These are phyloP conservation scores for Cryptophagus acutangulus DNA, from an alignment of 2,888 invertebrate species.

Conservation along the genomic window DNA sequence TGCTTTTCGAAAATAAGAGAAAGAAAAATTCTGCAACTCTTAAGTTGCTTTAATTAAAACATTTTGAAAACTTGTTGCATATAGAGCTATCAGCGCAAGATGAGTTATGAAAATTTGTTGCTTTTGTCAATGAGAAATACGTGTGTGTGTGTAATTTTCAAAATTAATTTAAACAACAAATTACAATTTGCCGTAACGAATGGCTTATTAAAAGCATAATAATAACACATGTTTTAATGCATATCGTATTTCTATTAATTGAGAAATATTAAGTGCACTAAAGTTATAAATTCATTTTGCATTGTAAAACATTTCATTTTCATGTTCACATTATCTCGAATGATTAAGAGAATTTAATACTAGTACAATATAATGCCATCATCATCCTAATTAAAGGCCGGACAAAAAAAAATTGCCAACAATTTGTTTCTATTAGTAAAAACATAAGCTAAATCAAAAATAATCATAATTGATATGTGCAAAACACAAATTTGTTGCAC, in stretches of 20 bases:
- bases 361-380: too few relatives aligned
- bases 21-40: background rate
- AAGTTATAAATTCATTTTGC: slow-evolving; percentile 36
- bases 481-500: too few relatives aligned
- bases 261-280: slow-evolving; percentile 40
- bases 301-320: slow-evolving; percentile 5
- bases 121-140: slow-evolving; percentile 14
- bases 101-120: slow-evolving; percentile 15
- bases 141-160: slow-evolving; percentile 23
- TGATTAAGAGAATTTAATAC: background rate
- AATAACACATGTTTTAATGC: slow-evolving; percentile 39
- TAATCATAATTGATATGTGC: too few relatives aligned
- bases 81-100: slow-evolving; percentile 9
- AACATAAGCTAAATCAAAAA: too few relatives aligned
- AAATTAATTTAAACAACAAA: slow-evolving; percentile 41
- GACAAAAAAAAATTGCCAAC: too few relatives aligned
- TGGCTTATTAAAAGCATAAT: slow-evolving; percentile 41
- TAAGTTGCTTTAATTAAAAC: slow-evolving; percentile 2
- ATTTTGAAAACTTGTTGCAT: too few relatives aligned
- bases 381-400: too few relatives aligned
- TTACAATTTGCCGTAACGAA: slow-evolving; percentile 35
- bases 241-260: slow-evolving; percentile 41
- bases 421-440: too few relatives aligned
- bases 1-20: background rate
- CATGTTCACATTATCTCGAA: background rate